Base-by-base conservation (phyloP, 1,140 invertebrate genomes). In the Macrotrachela quadricornifera region DNA sequence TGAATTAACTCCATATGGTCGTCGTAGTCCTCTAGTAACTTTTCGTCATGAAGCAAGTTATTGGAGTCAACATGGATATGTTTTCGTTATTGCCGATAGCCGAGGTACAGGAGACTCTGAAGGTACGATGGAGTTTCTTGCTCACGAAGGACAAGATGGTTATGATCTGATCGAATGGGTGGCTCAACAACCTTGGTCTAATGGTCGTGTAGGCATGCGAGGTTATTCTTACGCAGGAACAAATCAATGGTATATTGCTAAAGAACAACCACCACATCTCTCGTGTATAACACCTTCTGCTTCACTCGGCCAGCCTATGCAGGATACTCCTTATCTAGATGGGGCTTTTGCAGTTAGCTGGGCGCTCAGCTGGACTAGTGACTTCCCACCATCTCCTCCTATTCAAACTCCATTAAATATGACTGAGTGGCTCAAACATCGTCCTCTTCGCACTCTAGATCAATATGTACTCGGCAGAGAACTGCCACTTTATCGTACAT, bases 91-190 rank as follows among this genome's bases (percentile, higher is more conserved):
- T 16, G 49, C 49, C 12, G 49, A 50, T 40, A n/a, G 15, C 10
- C 39, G 49, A 8, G 49, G 49, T 30, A 16, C 49, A 1, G 49
- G 49, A 13, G 38, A 50, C 16, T 50, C 49, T 15, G 49, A 47
- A 46, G 50, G 50, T 47, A 21, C 39, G 10, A 45, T 46, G 17
- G 37, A 40, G 39, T 46, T 46, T 52, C 45, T 52, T 37, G 21
- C 37, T 3, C 4, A 41, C 1, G 50, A 52, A 36, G 50, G 50
- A 18, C 11, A 46, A 45, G 50, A 52, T 21, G 45, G 50, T 10
- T 52, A 46, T 16, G 50, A 52, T 37, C 39, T 52, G 14, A 52
- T 52, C 14, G 43, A 52, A 40, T 52, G 50, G 50, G 30, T 52
- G 1, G n/a, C 18, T 6, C 44, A 17, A 10, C 40, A 50, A 15